Evolutionary conservation across 2,888 invertebrate species (phyloP).

Genomic region (Oscheius sp.): DNA sequence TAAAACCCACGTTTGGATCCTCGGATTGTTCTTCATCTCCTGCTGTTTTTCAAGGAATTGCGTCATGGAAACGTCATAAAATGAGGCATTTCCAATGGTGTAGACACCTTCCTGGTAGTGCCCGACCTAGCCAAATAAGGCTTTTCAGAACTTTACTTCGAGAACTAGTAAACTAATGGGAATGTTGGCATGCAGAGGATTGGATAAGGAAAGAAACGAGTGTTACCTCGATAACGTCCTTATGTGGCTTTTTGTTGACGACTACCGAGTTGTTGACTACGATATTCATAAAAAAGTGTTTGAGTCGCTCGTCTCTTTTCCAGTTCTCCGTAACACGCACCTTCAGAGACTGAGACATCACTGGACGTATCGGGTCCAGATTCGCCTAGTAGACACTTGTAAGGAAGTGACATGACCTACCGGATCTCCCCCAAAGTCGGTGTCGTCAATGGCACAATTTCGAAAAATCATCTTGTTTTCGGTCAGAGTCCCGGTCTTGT

Average conservation of each 20-base stretch:
- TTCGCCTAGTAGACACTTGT: constrained; percentile 17
- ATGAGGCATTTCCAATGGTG: constrained; percentile 62
- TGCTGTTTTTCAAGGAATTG: constrained; percentile 44
- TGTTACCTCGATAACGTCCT: constrained; percentile 73
- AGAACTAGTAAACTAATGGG: too few relatives aligned
- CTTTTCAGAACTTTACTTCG: background rate
- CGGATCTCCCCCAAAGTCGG: constrained; percentile 48
- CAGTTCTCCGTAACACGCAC: constrained; percentile 23
- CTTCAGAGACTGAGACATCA: constrained; percentile 14
- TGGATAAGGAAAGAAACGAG: background rate
- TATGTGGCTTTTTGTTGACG: constrained; percentile 86
- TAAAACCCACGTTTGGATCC: background rate
- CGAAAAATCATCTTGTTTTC: constrained; percentile 97
- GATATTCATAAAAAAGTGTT: constrained; percentile 84
- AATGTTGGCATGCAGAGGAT: too few relatives aligned
- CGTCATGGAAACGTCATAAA: constrained; percentile 51
- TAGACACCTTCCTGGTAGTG: constrained; percentile 64
- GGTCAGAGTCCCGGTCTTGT: constrained; percentile 82
- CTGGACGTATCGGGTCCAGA: constrained; percentile 34
- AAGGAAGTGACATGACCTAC: constrained; percentile 10
- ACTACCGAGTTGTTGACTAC: constrained; percentile 96
- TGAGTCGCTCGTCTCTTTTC: constrained; percentile 31
- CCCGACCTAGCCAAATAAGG: constrained; percentile 46
- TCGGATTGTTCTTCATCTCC: constrained; percentile 23
- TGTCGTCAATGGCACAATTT: constrained; percentile 78